Conservation (phyloP, 2,113 vertebrate genomes). For the Chelonoidis abingdonii region DNA sequence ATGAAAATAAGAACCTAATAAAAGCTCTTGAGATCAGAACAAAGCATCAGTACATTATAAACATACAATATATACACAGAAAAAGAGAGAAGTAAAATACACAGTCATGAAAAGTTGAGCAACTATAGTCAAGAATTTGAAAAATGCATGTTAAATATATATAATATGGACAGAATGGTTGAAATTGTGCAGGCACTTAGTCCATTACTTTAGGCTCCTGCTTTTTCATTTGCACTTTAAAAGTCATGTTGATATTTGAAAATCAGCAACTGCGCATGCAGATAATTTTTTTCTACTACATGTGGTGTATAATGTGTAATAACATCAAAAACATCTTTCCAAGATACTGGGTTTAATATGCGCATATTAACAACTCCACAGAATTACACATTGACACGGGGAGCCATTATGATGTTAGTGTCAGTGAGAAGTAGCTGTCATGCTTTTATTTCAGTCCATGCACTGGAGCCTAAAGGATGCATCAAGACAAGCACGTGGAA, state of each 20-base stretch:
- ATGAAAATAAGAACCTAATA: background rate
- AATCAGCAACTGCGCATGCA: background rate
- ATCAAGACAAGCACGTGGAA: background rate
- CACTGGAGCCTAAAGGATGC: background rate
- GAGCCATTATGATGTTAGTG: background rate
- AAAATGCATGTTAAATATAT: fast-evolving
- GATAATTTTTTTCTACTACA: fast-evolving
- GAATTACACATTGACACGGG: fast-evolving
- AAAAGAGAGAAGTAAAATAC: background rate
- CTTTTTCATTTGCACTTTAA: background rate
- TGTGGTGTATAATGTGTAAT: fast-evolving
- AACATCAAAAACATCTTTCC: background rate
- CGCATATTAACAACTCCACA: fast-evolving
- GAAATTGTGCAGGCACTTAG: background rate
- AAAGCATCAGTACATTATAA: conserved; percentile 1
- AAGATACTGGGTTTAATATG: background rate
- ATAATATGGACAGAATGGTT: background rate
- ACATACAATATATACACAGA: background rate
- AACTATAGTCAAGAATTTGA: background rate
- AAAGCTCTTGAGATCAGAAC: conserved; percentile 18
- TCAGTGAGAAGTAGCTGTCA: background rate
- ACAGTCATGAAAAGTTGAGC: background rate
- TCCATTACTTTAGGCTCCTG: background rate
- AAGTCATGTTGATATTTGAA: background rate
- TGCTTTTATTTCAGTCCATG: background rate